Conservation (phyloP, 2,113 vertebrate genomes). For the Alaudala cheleensis region DNA sequence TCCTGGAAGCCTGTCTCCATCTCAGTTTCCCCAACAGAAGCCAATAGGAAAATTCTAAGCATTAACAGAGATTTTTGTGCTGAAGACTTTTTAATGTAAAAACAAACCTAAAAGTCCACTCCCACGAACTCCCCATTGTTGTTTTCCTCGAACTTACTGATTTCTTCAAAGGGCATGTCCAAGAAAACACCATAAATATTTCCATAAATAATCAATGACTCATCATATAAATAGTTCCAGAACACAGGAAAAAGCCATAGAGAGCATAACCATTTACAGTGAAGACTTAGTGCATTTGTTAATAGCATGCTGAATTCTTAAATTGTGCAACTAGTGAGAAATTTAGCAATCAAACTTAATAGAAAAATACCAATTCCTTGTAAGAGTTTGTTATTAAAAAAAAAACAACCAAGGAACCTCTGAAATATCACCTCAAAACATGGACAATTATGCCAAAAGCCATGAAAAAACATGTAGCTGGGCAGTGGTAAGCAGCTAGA, state of each 20-base stretch:
- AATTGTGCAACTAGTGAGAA: neutral
- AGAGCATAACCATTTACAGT: neutral
- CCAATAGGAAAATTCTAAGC: neutral
- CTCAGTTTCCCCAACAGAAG: neutral
- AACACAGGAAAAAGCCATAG: neutral
- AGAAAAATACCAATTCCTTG: neutral
- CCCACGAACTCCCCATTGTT: neutral
- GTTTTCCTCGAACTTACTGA: neutral
- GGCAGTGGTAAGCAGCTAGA: neutral
- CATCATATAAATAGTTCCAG: constrained; percentile 17
- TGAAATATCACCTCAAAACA: neutral
- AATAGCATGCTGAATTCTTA: neutral
- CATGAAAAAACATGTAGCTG: neutral
- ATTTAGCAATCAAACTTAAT: neutral
- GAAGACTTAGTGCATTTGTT: neutral
- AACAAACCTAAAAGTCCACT: neutral
- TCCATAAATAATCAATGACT: constrained; percentile 25
- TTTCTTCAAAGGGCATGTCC: neutral
- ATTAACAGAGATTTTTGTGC: neutral
- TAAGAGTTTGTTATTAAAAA: neutral
- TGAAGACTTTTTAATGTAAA: neutral
- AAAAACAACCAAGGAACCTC: neutral
- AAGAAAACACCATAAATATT: constrained; percentile 29
- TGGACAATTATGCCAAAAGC: neutral
- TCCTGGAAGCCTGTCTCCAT: neutral